Evolutionary conservation across 2,888 invertebrate genomes (phyloP), one percentile per base, ranked within the genome.

Genomic region (Cephus sareptanus): DNA sequence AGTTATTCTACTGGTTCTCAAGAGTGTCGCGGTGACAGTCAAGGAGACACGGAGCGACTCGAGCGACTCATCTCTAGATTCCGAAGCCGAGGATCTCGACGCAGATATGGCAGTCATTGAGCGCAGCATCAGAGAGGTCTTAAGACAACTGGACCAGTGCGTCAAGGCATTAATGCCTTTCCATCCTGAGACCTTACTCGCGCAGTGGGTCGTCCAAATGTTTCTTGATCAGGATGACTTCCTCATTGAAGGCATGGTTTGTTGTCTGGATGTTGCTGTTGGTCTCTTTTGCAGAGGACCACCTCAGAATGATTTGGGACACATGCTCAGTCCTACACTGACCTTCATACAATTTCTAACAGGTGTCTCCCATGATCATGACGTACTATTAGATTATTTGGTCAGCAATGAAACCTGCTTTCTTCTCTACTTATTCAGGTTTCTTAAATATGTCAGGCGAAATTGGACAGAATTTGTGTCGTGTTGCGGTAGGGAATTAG

Each of bases 351-450:
- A 97, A 90, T 97, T 98, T 90, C 93, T 97, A 37, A 95, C 95
- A 86, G 95, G 97, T 77, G 96, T 97, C 15, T 95, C 96, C 73
- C 95, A 96, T 86, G 96, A 97, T 89, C 95, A 95, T 11, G 96
- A 96, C 89, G 95, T 97, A 1, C 91, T 98, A 73, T 92, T 98
- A 30, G 97, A 98, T 91, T 95, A 97, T 88, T 93, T 98, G 82
- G 96, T 97, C 30, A 97, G 97, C 89, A 97, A 97, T 87, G 97
- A 98, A 91, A 98, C 98, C 3, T 97, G 97, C 91, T 98, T 98
- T 89, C 92, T 98, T 77, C 92, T 97, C 69, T 98, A 98, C 91
- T 92, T 98, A 85, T 92, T 97, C 82, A 93, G 97, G 87, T 96
- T 97, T 90, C 93, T 98, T 78, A 97, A 98, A 88, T 97, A 96